phyloP scores from a whole-genome alignment of 1,140 invertebrate genomes.

The Psix sp. region DNA sequence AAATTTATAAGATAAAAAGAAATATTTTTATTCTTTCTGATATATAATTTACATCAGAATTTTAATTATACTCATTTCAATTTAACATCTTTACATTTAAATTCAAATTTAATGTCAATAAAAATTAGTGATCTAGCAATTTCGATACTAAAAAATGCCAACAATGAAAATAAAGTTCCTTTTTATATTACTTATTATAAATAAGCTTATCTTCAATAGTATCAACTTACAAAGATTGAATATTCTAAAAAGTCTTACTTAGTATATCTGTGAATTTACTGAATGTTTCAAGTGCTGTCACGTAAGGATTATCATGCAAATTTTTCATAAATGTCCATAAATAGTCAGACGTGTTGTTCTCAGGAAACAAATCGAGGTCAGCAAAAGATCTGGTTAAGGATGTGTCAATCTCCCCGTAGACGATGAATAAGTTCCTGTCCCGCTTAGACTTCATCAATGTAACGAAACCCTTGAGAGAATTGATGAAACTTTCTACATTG shows the following conservation, averaged over 20 bases:
- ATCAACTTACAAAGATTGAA: too few relatives aligned
- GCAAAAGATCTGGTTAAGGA: slow-evolving; percentile 89
- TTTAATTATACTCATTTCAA: too few relatives aligned
- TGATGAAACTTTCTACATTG: slow-evolving; percentile 87
- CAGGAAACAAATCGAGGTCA: slow-evolving; percentile 88
- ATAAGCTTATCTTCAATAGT: too few relatives aligned
- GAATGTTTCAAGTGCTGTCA: slow-evolving; percentile 88
- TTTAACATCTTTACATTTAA: too few relatives aligned
- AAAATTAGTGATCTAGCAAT: too few relatives aligned
- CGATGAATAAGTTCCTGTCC: slow-evolving; percentile 84
- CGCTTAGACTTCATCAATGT: slow-evolving; percentile 82
- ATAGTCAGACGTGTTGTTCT: slow-evolving; percentile 80
- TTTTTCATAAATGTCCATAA: slow-evolving; percentile 85
- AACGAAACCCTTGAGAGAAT: slow-evolving; percentile 80
- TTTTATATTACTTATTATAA: too few relatives aligned
- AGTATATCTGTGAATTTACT: slow-evolving; percentile 87
- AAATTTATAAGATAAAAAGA: too few relatives aligned
- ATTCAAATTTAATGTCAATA: too few relatives aligned
- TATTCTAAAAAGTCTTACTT: slow-evolving; percentile 64
- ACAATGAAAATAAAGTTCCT: too few relatives aligned
- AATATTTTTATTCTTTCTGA: too few relatives aligned
- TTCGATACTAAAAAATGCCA: too few relatives aligned
- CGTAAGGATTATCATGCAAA: slow-evolving; percentile 86
- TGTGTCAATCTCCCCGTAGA: slow-evolving; percentile 80
- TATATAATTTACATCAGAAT: too few relatives aligned